These are phyloP conservation scores for Podarcis lilfordi DNA, from an alignment of 2,797 vertebrate genomes.

Conservation along the genomic window DNA sequence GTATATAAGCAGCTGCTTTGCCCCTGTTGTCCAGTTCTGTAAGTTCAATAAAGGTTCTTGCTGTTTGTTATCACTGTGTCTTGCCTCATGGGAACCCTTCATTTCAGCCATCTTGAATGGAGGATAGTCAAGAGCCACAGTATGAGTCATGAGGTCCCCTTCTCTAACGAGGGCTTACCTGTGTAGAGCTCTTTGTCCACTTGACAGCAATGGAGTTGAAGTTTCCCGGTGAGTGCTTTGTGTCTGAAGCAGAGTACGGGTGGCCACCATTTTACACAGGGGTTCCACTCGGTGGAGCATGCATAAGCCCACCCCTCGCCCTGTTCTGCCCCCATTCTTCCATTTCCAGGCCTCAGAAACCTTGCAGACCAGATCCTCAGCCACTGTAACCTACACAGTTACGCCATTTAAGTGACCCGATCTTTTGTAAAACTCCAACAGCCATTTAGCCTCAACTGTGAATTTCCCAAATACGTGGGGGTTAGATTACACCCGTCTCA, in stretches of 20 bases:
- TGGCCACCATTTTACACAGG: too few species aligned
- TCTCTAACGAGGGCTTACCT: background rate
- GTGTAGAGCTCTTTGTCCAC: background rate
- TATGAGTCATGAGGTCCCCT: background rate
- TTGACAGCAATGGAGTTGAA: background rate
- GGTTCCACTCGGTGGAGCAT: background rate
- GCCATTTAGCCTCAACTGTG: slow-evolving; percentile 8
- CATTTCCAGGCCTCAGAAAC: background rate
- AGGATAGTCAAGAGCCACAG: background rate
- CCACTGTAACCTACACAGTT: background rate
- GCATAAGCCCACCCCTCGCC: too few species aligned
- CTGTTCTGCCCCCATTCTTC: background rate
- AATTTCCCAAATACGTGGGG: slow-evolving; percentile 6
- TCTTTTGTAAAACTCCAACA: slow-evolving; percentile 27
- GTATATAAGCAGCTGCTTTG: too few species aligned
- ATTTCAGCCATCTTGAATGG: too few species aligned
- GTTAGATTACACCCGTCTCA: slow-evolving; percentile 41
- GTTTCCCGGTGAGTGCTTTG: background rate
- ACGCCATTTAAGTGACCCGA: background rate
- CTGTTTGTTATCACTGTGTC: too few species aligned
- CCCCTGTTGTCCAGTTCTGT: too few species aligned
- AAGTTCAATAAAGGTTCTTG: too few species aligned
- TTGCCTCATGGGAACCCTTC: too few species aligned
- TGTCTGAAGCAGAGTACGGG: background rate
- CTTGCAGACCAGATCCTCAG: background rate